These are phyloP conservation scores for Gambusia holbrooki DNA, from an alignment of 2,113 vertebrate genomes.

Conservation along the genomic window DNA sequence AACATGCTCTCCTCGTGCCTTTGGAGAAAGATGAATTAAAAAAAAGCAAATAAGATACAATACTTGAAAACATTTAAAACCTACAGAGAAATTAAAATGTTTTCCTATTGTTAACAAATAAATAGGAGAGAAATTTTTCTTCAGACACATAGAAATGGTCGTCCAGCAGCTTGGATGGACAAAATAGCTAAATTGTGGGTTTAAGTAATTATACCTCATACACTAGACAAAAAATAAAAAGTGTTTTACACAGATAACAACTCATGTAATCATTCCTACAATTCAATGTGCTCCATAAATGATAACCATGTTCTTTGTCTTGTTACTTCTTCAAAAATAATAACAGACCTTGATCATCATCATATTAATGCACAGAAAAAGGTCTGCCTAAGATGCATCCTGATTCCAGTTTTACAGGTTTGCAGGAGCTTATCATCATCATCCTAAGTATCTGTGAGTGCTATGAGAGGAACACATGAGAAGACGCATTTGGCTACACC, in stretches of 20 bases:
- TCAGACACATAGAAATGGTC: not conserved
- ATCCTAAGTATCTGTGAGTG: not conserved
- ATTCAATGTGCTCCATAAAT: constrained; percentile 49
- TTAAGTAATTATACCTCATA: not conserved
- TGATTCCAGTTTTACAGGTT: constrained; percentile 25
- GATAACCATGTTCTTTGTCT: constrained; percentile 49
- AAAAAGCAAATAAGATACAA: constrained; percentile 28
- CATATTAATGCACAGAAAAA: constrained; percentile 27
- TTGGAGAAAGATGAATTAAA: constrained; percentile 49
- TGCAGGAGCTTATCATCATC: not conserved
- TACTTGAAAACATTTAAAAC: not conserved
- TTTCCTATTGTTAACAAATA: not conserved
- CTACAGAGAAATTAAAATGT: not conserved
- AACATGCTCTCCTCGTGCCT: constrained; percentile 85
- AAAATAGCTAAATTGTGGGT: constrained; percentile 7
- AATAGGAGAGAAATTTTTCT: not conserved
- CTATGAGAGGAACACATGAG: not conserved
- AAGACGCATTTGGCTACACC: constrained; percentile 64
- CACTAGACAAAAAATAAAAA: constrained; percentile 24
- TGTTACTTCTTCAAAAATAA: constrained; percentile 22
- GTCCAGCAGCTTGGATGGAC: not conserved
- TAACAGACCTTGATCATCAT: constrained; percentile 11
- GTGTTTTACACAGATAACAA: constrained; percentile 49
- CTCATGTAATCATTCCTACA: constrained; percentile 47
- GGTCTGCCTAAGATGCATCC: constrained; percentile 10